Percentiles rank a stretch among this genome's conserved stretches.
Evolutionary conservation across 2,888 invertebrate genomes (phyloP).

Genomic region (Lasioglossum oenotherae): DNA sequence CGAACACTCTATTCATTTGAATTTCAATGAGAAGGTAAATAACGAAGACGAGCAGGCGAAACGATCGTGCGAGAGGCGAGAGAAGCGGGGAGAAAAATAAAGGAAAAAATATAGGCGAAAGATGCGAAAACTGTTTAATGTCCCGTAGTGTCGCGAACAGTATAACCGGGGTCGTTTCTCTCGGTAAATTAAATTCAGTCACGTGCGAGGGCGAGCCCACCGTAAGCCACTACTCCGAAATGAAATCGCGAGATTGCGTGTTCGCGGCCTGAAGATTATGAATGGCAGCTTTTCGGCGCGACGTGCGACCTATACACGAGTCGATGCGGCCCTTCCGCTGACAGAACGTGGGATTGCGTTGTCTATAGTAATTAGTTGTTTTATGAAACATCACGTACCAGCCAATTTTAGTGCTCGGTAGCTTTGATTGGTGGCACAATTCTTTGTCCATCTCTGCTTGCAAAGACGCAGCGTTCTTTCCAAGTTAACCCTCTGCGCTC

Average conservation of each 20-base stretch:
- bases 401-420: too few relatives aligned
- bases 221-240: conserved; percentile 57
- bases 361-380: not conserved
- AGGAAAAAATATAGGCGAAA: conserved; percentile 16
- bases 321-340: conserved; percentile 1
- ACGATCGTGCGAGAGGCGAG: not conserved
- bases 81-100: not conserved
- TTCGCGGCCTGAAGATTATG: conserved; percentile 47
- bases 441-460: too few relatives aligned
- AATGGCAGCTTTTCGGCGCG: conserved; percentile 47
- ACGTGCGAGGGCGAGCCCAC: conserved; percentile 46
- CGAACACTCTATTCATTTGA: conserved; percentile 19
- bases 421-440: too few relatives aligned
- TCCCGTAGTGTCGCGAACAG: conserved; percentile 40
- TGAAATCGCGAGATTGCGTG: conserved; percentile 58
- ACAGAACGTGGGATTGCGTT: not conserved
- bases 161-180: conserved; percentile 26
- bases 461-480: too few relatives aligned
- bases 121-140: conserved; percentile 54
- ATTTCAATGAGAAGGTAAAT: conserved; percentile 8
- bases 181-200: conserved; percentile 65
- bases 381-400: too few relatives aligned
- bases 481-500: too few relatives aligned
- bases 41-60: not conserved
- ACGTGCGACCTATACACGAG: not conserved